Evolutionary conservation across 2,113 vertebrate genomes (phyloP), one percentile per base, ranked within the genome.

Genomic region (Turnix velox): DNA sequence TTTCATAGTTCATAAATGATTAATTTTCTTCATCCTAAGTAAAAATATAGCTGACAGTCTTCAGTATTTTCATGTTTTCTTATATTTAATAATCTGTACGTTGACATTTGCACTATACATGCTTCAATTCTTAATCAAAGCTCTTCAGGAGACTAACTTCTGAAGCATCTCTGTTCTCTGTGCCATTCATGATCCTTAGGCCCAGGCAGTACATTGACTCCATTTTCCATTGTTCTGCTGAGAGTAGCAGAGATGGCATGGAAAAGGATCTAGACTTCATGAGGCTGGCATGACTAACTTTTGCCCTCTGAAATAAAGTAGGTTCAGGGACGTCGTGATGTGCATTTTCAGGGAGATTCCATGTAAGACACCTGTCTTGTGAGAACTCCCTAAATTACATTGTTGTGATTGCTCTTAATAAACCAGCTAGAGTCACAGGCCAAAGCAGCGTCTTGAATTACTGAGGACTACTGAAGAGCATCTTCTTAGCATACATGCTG

Each of bases 401-500:
- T 66, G 31, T 65, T 66, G 23, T 83, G 85, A 35, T 51, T 71
- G 42, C 18, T 75, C 30, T 88, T 84, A 33, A 25, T 89, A 51
- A 88, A 30, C 24, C 39, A 55, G 1, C 42, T 84, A 6, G 30
- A 43, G 12, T 84, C 58, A 31, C 19, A 82, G 61, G 45, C 61
- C 68, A 94, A 84, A 93, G 46, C 46, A 93, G 55, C 73, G 49
- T 55, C 48, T 78, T 71, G 58, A 95, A 84, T 81, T 88, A 35
- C 51, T 84, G 55, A 59, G 43, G 51, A 86, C 58, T 86, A 69
- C 67, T 74, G 51, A 83, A 92, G 65, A 81, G 17, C 13, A 24
- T 84, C 75, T 79, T 92, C 63, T 86, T 48, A 39, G 87, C 67
- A 23, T 59, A 83, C 37, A 27, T 77, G 35, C 72, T 55, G 39